Conservation (phyloP, 2,797 vertebrate genomes). For the Tokudaia muenninki region DNA sequence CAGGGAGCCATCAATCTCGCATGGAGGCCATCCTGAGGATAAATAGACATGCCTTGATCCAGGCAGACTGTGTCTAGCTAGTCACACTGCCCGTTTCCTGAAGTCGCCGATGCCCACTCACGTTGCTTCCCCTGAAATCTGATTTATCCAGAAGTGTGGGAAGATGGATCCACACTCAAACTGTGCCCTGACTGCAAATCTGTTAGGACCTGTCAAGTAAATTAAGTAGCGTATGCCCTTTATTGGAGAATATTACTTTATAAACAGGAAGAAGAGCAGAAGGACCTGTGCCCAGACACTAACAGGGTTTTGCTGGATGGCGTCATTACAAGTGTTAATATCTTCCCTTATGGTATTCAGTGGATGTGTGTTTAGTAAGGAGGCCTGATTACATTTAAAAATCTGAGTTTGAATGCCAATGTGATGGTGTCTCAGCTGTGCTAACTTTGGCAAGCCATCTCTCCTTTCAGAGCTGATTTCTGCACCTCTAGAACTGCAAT, state of each 20-base stretch:
- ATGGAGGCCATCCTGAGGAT: neutral
- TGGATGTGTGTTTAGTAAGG: conserved; percentile 14
- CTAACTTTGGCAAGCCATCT: conserved; percentile 64
- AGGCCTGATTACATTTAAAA: conserved; percentile 57
- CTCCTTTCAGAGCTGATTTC: conserved; percentile 61
- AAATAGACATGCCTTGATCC: neutral
- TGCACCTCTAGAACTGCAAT: neutral
- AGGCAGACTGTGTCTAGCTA: neutral
- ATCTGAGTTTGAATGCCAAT: conserved; percentile 38
- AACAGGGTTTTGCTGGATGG: neutral
- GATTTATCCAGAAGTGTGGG: neutral
- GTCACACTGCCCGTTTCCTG: neutral
- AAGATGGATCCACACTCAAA: neutral
- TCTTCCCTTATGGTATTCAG: conserved; percentile 21
- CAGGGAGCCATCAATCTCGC: neutral
- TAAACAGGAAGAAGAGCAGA: neutral
- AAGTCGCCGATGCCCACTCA: neutral
- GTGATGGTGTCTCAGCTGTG: conserved; percentile 17
- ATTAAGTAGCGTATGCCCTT: neutral
- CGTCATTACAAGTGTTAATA: neutral
- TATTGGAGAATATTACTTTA: conserved; percentile 48
- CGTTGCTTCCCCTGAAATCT: neutral
- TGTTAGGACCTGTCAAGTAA: conserved; percentile 6
- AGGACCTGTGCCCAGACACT: neutral
- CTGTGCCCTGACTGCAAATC: neutral